Evolutionary conservation across 2,888 invertebrate genomes (phyloP).

Genomic region (Cepaea hortensis): DNA sequence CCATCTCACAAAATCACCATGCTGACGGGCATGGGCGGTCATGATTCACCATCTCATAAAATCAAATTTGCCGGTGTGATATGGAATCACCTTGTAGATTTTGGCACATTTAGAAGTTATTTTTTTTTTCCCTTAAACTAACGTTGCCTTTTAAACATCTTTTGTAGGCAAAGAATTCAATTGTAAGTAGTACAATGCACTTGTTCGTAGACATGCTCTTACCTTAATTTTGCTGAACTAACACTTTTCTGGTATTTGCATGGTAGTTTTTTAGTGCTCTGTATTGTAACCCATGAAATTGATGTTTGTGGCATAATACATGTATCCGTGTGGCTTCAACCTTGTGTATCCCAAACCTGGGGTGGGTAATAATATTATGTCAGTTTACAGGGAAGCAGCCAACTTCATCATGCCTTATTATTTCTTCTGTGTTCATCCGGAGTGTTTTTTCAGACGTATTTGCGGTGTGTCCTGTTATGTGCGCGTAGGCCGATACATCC

Average conservation of each 20-base stretch:
- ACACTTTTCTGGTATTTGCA: not conserved
- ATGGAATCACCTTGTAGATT: too few species aligned
- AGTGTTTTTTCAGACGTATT: too few species aligned
- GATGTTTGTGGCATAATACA: too few species aligned
- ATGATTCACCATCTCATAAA: too few species aligned
- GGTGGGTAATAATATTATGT: not conserved
- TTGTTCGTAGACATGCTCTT: not conserved
- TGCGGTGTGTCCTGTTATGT: too few species aligned
- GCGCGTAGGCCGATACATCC: too few species aligned
- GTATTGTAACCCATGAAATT: not conserved
- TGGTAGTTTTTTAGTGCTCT: not conserved
- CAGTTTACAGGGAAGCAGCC: not conserved
- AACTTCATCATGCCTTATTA: not conserved
- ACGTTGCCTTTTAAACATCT: constrained; percentile 1
- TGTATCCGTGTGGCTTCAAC: too few species aligned
- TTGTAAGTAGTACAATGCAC: constrained; percentile 39
- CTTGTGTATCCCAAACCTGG: not conserved
- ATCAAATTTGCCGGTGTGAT: too few species aligned
- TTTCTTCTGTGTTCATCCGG: too few species aligned
- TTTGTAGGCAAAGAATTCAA: constrained; percentile 46
- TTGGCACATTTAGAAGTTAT: too few species aligned
- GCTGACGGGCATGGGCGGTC: too few species aligned
- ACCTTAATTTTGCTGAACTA: not conserved
- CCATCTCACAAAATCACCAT: too few species aligned
- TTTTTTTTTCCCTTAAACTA: not conserved